Conservation (phyloP, 2,113 vertebrate genomes). For the Megaptera novaeangliae region DNA sequence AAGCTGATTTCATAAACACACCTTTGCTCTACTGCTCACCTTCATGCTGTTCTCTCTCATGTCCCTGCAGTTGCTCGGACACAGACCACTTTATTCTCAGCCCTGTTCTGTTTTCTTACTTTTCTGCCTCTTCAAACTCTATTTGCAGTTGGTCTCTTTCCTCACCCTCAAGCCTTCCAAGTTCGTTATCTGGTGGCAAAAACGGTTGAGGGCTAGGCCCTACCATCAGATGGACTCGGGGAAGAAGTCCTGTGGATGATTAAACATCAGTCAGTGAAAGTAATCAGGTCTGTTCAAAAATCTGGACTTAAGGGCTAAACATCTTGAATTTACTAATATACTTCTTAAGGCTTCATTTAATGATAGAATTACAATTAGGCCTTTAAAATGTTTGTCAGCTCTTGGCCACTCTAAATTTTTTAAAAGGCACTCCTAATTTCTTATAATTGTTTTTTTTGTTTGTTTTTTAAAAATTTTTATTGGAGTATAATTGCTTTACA, state of each 20-base stretch:
- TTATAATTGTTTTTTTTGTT: not conserved
- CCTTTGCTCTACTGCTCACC: not conserved
- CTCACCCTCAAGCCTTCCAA: not conserved
- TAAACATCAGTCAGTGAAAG: conserved; percentile 47
- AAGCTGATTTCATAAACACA: not conserved
- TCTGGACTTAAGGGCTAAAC: not conserved
- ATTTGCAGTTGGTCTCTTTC: not conserved
- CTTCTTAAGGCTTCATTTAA: conserved; percentile 50
- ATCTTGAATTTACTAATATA: conserved; percentile 42
- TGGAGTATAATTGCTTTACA: no score
- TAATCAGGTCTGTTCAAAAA: not conserved
- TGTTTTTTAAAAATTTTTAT: no score
- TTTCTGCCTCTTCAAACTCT: not conserved
- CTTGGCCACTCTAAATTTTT: not conserved
- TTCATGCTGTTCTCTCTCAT: not conserved
- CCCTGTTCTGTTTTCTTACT: not conserved
- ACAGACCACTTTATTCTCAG: not conserved
- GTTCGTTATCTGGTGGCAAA: not conserved
- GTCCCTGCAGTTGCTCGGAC: accelerated
- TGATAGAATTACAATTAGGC: conserved; percentile 39
- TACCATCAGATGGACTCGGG: not conserved
- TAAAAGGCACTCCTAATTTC: conserved; percentile 43
- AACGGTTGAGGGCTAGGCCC: not conserved
- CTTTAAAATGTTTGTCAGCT: conserved; percentile 20
- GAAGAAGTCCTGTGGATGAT: not conserved